Evolutionary conservation across 37 sponge, comb jelly and placozoan species (phyloP).

Genomic region (Chondrosia reniformis): DNA sequence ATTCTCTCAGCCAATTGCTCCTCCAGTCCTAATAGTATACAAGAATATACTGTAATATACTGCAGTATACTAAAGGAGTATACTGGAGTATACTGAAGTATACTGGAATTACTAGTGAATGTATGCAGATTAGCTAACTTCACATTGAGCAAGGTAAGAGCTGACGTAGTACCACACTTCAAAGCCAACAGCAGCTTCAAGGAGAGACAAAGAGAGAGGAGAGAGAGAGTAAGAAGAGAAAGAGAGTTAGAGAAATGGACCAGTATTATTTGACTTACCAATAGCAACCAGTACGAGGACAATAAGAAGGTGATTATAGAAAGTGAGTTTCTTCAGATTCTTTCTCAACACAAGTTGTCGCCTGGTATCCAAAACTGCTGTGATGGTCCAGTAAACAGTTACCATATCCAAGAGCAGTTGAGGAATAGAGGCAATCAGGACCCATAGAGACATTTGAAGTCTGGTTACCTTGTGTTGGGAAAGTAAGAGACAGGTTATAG

Average conservation of each 20-base stretch:
- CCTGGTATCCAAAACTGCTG: slow-evolving; percentile 54
- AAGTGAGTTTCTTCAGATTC: slow-evolving; percentile 69
- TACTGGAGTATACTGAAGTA: too few relatives aligned
- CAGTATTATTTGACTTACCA: slow-evolving; percentile 19
- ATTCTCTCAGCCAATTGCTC: slow-evolving; percentile 68
- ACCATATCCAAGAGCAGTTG: slow-evolving; percentile 13
- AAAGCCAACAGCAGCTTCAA: neutral
- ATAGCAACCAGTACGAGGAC: slow-evolving; percentile 66
- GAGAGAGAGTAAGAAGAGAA: neutral
- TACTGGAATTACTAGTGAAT: too few relatives aligned
- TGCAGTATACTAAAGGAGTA: too few relatives aligned
- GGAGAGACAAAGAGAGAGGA: neutral
- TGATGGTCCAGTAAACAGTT: slow-evolving; percentile 42
- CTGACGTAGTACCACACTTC: neutral
- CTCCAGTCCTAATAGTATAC: slow-evolving; percentile 60
- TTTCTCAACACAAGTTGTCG: slow-evolving; percentile 59
- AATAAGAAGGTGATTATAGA: slow-evolving; percentile 74
- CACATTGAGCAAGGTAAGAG: neutral
- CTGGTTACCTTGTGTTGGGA: neutral
- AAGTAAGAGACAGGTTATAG: neutral
- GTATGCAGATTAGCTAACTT: neutral
- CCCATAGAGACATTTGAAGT: neutral
- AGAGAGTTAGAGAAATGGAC: neutral
- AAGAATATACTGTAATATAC: too few relatives aligned
- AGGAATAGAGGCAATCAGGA: neutral